Evolutionary conservation across 1,140 invertebrate genomes (phyloP).

Genomic region (Psilanteris sp.): DNA sequence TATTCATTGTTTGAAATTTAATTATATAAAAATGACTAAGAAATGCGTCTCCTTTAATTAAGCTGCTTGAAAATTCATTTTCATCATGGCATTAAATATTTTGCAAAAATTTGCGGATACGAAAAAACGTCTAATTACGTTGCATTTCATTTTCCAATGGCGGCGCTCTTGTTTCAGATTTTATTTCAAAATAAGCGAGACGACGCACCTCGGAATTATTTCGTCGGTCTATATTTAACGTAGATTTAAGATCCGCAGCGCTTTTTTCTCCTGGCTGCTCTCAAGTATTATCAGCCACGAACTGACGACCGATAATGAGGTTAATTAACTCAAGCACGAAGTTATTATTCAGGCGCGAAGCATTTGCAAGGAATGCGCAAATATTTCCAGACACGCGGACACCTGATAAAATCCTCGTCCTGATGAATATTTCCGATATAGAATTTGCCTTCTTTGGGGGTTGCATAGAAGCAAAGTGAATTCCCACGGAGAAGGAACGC

Average conservation of each 20-base stretch:
- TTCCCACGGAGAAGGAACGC: constrained; percentile 24
- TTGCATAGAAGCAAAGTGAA: constrained; percentile 34
- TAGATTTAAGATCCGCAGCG: constrained; percentile 26
- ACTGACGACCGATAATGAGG: constrained; percentile 50
- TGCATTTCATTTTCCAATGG: background rate
- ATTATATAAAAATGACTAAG: constrained; percentile 27
- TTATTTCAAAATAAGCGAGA: constrained; percentile 4
- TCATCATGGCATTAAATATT: constrained; percentile 7
- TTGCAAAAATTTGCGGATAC: constrained; percentile 1
- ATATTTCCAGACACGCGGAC: constrained; percentile 57
- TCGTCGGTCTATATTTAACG: constrained; percentile 16
- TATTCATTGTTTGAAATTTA: constrained; percentile 12
- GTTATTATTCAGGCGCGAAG: constrained; percentile 56
- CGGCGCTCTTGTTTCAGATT: constrained; percentile 2
- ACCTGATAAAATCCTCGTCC: constrained; percentile 61
- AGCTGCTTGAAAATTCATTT: background rate
- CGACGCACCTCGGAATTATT: constrained; percentile 10
- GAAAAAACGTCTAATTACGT: constrained; percentile 6
- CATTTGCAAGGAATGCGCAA: constrained; percentile 57
- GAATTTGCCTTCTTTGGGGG: constrained; percentile 43
- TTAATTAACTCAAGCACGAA: constrained; percentile 58
- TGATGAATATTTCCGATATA: constrained; percentile 54
- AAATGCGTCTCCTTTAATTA: constrained; percentile 8
- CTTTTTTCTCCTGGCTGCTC: constrained; percentile 5
- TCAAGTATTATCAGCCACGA: constrained; percentile 40